These are phyloP conservation scores for Pitangus sulphuratus DNA, from an alignment of 2,797 vertebrate species.

Conservation along the genomic window DNA sequence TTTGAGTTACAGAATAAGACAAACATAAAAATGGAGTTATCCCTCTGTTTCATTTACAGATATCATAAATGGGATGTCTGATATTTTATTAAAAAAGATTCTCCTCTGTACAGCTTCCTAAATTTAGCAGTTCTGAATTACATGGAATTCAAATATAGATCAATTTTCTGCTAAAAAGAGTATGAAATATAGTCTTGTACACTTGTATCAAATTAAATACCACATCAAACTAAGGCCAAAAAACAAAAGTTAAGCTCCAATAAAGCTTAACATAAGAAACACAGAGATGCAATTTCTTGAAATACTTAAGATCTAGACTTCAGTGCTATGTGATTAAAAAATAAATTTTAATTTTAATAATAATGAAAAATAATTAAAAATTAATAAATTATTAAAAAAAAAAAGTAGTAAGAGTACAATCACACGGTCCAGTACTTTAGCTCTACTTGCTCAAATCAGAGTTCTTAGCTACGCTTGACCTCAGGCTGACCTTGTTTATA, in stretches of 20 bases:
- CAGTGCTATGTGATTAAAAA: neutral
- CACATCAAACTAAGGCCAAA: rapidly evolving
- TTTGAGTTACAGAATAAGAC: neutral
- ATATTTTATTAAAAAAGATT: neutral
- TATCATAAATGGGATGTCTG: neutral
- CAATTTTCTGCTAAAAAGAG: neutral
- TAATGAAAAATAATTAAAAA: no score
- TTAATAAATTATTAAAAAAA: neutral
- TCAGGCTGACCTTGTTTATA: conserved; percentile 55
- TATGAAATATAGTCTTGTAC: neutral
- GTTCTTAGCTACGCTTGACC: conserved; percentile 60
- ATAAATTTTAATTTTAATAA: neutral
- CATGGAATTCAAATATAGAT: neutral
- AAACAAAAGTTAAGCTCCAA: neutral
- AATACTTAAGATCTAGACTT: neutral
- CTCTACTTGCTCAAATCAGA: conserved; percentile 30
- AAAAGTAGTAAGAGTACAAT: neutral
- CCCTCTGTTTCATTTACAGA: neutral
- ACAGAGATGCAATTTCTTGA: neutral
- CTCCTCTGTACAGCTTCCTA: neutral
- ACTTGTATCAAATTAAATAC: neutral
- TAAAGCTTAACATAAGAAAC: neutral
- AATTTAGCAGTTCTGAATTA: neutral
- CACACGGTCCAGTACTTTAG: conserved; percentile 48
- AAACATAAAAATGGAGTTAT: neutral